Percentiles rank a stretch among this genome's conserved stretches.
These are phyloP conservation scores for Apamea crenata DNA, from an alignment of 2,888 invertebrate genomes.

Conservation along the genomic window DNA sequence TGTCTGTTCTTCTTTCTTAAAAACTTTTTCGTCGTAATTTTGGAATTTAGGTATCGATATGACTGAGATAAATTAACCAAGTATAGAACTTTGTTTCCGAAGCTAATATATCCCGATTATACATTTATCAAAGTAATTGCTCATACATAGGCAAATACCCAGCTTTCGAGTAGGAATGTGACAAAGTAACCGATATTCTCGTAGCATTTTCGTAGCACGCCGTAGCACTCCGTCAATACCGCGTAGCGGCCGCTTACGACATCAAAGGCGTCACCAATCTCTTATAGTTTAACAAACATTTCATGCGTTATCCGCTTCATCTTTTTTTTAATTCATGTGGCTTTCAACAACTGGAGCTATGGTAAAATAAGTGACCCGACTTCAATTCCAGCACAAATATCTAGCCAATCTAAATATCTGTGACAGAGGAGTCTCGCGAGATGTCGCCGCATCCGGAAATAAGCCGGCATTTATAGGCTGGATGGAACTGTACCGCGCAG, in stretches of 20 bases:
- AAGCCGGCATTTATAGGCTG: slow-evolving; percentile 46
- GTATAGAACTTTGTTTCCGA: slow-evolving; percentile 5
- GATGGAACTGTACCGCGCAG: slow-evolving; percentile 5
- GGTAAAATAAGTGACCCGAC: slow-evolving; percentile 15
- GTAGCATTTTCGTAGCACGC: slow-evolving; percentile 52
- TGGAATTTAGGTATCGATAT: slow-evolving; percentile 33
- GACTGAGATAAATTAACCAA: slow-evolving; percentile 46
- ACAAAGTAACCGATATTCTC: slow-evolving; percentile 32
- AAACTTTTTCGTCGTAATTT: slow-evolving; percentile 18
- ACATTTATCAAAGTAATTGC: slow-evolving; percentile 9
- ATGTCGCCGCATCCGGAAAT: slow-evolving; percentile 36
- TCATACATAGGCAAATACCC: background rate
- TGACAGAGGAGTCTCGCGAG: slow-evolving; percentile 30
- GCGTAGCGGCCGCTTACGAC: slow-evolving; percentile 35
- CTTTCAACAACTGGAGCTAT: background rate
- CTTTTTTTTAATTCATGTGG: background rate
- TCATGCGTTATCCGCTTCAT: background rate
- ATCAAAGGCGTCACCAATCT: background rate
- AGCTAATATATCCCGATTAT: background rate
- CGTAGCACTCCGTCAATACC: slow-evolving; percentile 38
- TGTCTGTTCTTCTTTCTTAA: slow-evolving; percentile 28
- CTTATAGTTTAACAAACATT: slow-evolving; percentile 27
- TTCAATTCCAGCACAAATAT: slow-evolving; percentile 33
- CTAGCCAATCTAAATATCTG: slow-evolving; percentile 54
- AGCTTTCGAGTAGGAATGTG: background rate